Base-by-base conservation (phyloP, 2,797 vertebrate genomes). In the Coluber constrictor region DNA sequence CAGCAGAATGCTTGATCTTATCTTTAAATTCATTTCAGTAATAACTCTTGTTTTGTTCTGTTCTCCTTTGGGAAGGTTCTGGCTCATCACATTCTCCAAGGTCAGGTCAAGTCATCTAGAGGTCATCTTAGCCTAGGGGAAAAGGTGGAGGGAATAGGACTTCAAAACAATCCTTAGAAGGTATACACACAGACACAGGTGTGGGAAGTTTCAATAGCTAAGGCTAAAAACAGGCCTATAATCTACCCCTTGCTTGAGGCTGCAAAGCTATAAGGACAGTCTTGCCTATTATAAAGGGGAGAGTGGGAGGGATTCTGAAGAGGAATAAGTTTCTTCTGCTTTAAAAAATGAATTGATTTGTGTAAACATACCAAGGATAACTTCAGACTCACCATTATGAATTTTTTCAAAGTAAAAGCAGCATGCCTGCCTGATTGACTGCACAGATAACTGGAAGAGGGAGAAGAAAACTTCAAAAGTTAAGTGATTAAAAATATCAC, bases 211-310 rank as follows among this genome's bases (percentile, higher is more conserved):
- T 83, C 66, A 95, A 47, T 93, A 91, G 95, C 87, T 94, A 60
- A 94, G 94, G 55, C 55, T 61, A 57, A 63, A 43, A 51, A 32
- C 15, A 90, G 51, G 43, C 59, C 90, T 95, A 57, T 94, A 96
- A 96, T 94, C 63, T 95, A 91, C 63, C 23, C 74, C n/a, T 93
- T 94, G 93, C 95, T 95, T 93, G 83, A 93, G 93, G 92, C 93
- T 90, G 93, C 90, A 90, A 90, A 95, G 60, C 61, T 93, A 86
- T 56, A 90, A 63, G 70, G 66, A 12, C 94, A 90, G 92, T 55
- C 88, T 23, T 15, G 8, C 57, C 54, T 16, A 93, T 94, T 92
- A 94, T 93, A 96, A 96, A 96, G 95, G 94, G 94, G 60, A 2
- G 37, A 2, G 47, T 7, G 47, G 47, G 6, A 79, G 79, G 86